Evolutionary conservation across 2,113 vertebrate genomes (phyloP).

Genomic region (Microtus richardsoni): DNA sequence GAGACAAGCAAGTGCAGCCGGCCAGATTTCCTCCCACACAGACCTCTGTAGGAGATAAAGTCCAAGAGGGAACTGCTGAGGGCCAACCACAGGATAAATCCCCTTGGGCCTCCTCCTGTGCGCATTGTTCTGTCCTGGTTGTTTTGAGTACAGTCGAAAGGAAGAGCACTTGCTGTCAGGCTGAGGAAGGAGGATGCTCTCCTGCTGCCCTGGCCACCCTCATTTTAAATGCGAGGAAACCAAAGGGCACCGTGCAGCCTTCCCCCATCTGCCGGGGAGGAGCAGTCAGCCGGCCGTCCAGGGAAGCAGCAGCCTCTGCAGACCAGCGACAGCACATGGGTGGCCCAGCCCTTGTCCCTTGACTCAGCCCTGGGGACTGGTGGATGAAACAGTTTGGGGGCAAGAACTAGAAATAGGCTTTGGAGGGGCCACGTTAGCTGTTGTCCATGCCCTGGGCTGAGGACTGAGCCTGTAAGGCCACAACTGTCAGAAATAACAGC

Average conservation of each 20-base stretch:
- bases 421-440: not conserved
- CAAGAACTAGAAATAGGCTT: not conserved
- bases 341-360: not conserved
- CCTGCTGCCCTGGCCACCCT: constrained; percentile 88
- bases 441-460: constrained; percentile 46
- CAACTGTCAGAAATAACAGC: constrained; percentile 49
- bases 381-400: not conserved
- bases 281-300: not conserved
- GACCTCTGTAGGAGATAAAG: constrained; percentile 84
- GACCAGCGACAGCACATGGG: not conserved
- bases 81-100: constrained; percentile 83
- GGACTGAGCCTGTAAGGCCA: constrained; percentile 33
- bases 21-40: constrained; percentile 86
- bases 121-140: constrained; percentile 84
- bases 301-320: not conserved
- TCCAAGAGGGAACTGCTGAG: constrained; percentile 73
- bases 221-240: constrained; percentile 88
- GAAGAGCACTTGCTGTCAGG: constrained; percentile 86
- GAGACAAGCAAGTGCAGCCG: constrained; percentile 65
- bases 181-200: constrained; percentile 85
- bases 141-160: constrained; percentile 87
- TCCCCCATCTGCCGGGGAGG: constrained; percentile 70
- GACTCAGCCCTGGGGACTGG: not conserved
- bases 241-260: constrained; percentile 77
- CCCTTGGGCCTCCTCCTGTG: constrained; percentile 72